Percentiles rank a stretch among this genome's conserved stretches.
phyloP scores from a whole-genome alignment of 2,113 vertebrate species.

The Platysternon megacephalum region DNA sequence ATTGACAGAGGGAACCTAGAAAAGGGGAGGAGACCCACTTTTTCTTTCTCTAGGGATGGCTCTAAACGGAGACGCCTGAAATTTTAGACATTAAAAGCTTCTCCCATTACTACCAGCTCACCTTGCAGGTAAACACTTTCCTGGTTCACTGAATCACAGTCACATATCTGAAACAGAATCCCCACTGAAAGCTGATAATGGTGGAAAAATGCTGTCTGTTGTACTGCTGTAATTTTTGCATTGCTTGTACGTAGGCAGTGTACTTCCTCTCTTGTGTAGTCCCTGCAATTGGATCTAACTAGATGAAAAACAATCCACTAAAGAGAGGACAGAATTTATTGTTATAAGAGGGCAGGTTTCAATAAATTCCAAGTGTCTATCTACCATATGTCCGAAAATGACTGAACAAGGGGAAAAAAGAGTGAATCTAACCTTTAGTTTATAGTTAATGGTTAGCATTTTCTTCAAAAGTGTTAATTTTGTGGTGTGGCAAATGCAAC shows the following conservation, averaged over 20 bases:
- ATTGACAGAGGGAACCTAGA: slow-evolving; percentile 71
- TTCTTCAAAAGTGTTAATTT: neutral
- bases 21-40: slow-evolving; percentile 59
- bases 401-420: neutral
- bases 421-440: neutral
- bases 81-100: slow-evolving; percentile 84
- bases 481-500: neutral
- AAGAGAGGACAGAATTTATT: slow-evolving; percentile 38
- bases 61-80: slow-evolving; percentile 70
- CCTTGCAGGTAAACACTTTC: slow-evolving; percentile 80
- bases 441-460: neutral
- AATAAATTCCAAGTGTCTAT: slow-evolving; percentile 40
- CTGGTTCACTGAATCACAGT: slow-evolving; percentile 69
- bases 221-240: slow-evolving; percentile 62
- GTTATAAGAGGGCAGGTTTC: slow-evolving; percentile 16
- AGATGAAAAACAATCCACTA: slow-evolving; percentile 37
- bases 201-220: slow-evolving; percentile 68
- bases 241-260: neutral
- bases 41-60: slow-evolving; percentile 67
- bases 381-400: slow-evolving; percentile 5
- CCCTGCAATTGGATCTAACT: slow-evolving; percentile 49
- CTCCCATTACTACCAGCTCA: slow-evolving; percentile 77
- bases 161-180: slow-evolving; percentile 73
- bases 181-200: slow-evolving; percentile 71
- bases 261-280: slow-evolving; percentile 44